Conservation (phyloP, 92 coral and sea anemone genomes). For the Ricordea florida region DNA sequence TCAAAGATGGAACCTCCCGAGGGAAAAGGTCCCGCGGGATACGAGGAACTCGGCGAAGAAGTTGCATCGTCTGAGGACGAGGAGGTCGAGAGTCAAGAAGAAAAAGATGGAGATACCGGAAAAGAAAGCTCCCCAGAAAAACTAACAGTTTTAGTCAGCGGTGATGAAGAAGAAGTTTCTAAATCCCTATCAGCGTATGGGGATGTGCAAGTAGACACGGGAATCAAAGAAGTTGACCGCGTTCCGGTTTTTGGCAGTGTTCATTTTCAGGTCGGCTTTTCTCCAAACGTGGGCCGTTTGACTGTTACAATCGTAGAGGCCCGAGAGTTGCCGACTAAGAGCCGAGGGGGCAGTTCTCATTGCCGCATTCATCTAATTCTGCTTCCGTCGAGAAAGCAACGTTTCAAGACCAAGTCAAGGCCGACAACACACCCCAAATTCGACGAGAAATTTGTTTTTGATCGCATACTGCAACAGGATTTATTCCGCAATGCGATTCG, state of each 20-base stretch:
- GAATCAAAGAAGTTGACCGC: conserved; percentile 32
- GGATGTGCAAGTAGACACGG: conserved; percentile 58
- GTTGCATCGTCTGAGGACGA: conserved; percentile 23
- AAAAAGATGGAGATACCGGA: conserved; percentile 4
- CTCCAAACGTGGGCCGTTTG: conserved; percentile 70
- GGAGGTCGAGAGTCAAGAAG: conserved; percentile 20
- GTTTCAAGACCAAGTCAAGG: conserved; percentile 83
- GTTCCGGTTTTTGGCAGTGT: conserved; percentile 68
- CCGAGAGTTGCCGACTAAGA: conserved; percentile 76
- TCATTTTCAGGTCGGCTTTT: conserved; percentile 65
- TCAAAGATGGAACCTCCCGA: conserved; percentile 65
- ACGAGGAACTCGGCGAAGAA: conserved; percentile 84
- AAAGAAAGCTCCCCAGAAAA: conserved; percentile 7
- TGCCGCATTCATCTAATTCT: conserved; percentile 81
- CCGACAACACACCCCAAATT: conserved; percentile 78
- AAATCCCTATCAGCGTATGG: conserved; percentile 63
- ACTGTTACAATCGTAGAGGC: conserved; percentile 79
- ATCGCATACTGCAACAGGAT: conserved; percentile 81
- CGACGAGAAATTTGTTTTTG: conserved; percentile 90
- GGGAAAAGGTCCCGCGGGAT: conserved; percentile 50
- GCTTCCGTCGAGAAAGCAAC: conserved; percentile 83
- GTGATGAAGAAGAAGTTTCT: conserved; percentile 24
- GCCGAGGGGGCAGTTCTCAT: conserved; percentile 87
- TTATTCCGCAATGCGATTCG: conserved; percentile 85
- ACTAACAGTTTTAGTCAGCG: conserved; percentile 15